Evolutionary conservation across 2,113 vertebrate species (phyloP), one percentile per base, ranked within the genome.

Genomic region (Epinephelus lanceolatus): DNA sequence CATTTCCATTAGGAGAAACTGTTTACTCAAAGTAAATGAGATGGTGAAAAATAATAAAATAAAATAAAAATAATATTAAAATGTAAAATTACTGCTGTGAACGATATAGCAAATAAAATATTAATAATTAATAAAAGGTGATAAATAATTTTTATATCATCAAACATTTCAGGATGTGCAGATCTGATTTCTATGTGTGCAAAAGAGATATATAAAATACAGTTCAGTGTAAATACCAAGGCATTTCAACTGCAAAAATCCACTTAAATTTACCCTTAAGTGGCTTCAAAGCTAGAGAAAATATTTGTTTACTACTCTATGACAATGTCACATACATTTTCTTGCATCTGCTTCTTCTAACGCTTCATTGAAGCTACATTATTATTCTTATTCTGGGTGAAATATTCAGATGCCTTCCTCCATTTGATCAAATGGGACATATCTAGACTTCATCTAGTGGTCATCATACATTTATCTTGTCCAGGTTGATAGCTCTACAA

Each of bases 351-450:
- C n/a, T 63, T 10, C 3, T n/a, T 75, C 19, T 45, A 27, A n/a
- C 7, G 89, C 93, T 94, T 94, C 90, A 92, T 42, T 90, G 93
- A 94, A 94, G 93, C 91, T 91, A 94, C 87, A 56, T 71, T 68
- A 40, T 47, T 51, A 12, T 67, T 55, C 33, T 37, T 37, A 57
- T 12, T 23, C 14, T 57, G 17, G 51, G 52, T 57, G 6, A 77
- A 83, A 67, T n/a, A 40, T 33, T 78, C 27, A 75, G 33, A 37
- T 37, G 33, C 6, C 33, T 6, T 37, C 6, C 33, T 37, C 33
- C 8, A 45, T 45, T 45, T 45, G 42, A 45, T 45, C 42, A 45
- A 45, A 45, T 37, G 33, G 33, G 33, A 37, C 5, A 72, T 21
- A 25, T 65, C 10, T 21, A 23, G 17, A 47, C 25, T 60, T 56